Conservation (phyloP, 2,113 vertebrate genomes). For the Nannobrachium achirus region DNA sequence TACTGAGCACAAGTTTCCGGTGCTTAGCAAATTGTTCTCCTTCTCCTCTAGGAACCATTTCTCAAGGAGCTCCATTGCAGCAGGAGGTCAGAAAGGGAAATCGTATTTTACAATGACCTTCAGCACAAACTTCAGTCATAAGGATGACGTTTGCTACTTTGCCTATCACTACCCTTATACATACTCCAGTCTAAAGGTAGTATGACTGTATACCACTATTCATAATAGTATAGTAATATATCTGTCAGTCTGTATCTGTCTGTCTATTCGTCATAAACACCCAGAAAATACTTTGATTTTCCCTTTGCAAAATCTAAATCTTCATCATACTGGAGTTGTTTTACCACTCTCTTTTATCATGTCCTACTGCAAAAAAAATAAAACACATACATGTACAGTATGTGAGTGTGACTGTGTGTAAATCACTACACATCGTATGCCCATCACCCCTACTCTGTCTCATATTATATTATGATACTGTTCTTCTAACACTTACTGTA, state of each 20-base stretch:
- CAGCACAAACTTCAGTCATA: slow-evolving; percentile 92
- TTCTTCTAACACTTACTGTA: neutral
- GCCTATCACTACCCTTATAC: slow-evolving; percentile 99
- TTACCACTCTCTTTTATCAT: neutral
- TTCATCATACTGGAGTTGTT: neutral
- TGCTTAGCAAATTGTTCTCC: neutral
- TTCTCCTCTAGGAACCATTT: slow-evolving; percentile 89
- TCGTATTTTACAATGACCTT: slow-evolving; percentile 97
- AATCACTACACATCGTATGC: neutral
- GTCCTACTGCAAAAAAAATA: neutral
- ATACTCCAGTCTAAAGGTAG: slow-evolving; percentile 93
- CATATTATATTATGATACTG: neutral
- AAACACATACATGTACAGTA: neutral
- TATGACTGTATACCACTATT: slow-evolving; percentile 1
- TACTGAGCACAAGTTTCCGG: too few species aligned
- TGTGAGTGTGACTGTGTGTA: neutral
- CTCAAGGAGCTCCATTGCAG: slow-evolving; percentile 93
- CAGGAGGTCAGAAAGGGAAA: slow-evolving; percentile 97
- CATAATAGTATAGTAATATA: neutral
- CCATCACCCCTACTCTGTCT: neutral
- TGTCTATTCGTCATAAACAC: too few species aligned
- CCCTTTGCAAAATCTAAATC: neutral
- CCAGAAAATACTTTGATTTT: too few species aligned
- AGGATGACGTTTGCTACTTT: slow-evolving; percentile 98
- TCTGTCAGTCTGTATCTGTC: neutral